Percentiles rank a stretch among this genome's conserved stretches.
Evolutionary conservation across 1,140 invertebrate species (phyloP).

Genomic region (Drepana arcuata): DNA sequence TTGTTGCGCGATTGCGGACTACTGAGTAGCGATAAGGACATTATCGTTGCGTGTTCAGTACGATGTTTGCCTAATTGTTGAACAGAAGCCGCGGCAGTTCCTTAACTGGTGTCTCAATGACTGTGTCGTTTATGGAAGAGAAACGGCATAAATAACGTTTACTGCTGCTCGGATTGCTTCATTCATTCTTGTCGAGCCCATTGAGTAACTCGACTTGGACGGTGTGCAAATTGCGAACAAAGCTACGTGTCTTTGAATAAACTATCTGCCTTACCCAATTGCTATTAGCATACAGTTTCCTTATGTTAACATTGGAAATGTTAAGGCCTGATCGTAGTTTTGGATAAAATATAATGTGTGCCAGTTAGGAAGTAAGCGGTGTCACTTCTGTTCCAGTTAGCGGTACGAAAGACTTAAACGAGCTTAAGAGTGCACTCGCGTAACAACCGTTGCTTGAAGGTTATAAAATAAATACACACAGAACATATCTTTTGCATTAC

Average conservation of each 20-base stretch:
- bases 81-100: constrained; percentile 50
- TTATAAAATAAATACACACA: too few relatives aligned
- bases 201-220: constrained; percentile 46
- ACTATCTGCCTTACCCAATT: constrained; percentile 33
- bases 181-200: constrained; percentile 59
- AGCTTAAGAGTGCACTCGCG: constrained; percentile 5
- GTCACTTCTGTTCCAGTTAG: constrained; percentile 5
- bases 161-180: constrained; percentile 54
- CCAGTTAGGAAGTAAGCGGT: constrained; percentile 4
- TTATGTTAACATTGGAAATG: constrained; percentile 20
- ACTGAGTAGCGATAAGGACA: constrained; percentile 45
- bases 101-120: constrained; percentile 40
- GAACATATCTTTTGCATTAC: too few relatives aligned
- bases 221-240: constrained; percentile 47
- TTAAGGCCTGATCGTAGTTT: too few relatives aligned
- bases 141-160: constrained; percentile 57
- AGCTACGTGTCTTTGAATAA: constrained; percentile 38
- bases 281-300: constrained; percentile 46
- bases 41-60: constrained; percentile 15
- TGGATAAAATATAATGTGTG: constrained; percentile 8
- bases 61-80: constrained; percentile 38
- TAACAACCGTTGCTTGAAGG: too few relatives aligned
- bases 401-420: constrained; percentile 34
- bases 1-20: constrained; percentile 50
- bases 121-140: constrained; percentile 51